Conservation (phyloP, 2,797 vertebrate species). For the Gila robusta region DNA sequence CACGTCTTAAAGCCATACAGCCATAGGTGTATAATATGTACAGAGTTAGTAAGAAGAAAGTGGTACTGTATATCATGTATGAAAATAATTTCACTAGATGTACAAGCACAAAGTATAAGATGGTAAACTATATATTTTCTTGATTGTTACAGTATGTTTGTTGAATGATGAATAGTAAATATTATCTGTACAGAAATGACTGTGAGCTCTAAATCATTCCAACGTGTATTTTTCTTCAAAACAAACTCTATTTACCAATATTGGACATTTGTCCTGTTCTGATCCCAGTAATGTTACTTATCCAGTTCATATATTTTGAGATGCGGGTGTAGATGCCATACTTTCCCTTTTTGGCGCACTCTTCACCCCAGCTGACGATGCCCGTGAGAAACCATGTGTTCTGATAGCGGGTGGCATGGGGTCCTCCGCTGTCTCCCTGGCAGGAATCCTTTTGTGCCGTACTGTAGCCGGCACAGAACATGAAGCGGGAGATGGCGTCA, state of each 20-base stretch:
- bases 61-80: constrained; percentile 17
- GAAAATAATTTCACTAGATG: constrained; percentile 28
- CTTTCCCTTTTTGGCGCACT: constrained; percentile 88
- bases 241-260: constrained; percentile 10
- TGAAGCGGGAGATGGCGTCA: constrained; percentile 80
- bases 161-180: constrained; percentile 53
- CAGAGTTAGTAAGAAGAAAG: constrained; percentile 23
- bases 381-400: constrained; percentile 92
- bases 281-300: constrained; percentile 70
- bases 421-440: constrained; percentile 94
- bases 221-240: not conserved
- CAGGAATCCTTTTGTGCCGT: constrained; percentile 83
- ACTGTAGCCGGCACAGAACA: constrained; percentile 92
- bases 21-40: constrained; percentile 39
- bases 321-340: constrained; percentile 95
- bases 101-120: constrained; percentile 49
- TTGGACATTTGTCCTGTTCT: not conserved
- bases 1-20: constrained; percentile 47
- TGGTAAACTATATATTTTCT: constrained; percentile 46
- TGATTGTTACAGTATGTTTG: constrained; percentile 36
- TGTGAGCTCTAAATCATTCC: constrained; percentile 8
- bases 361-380: constrained; percentile 96
- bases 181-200: constrained; percentile 22
- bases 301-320: constrained; percentile 82
- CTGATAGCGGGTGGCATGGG: constrained; percentile 82